Base-by-base conservation (phyloP, 1,140 invertebrate species). In the Chlorops oryzae region DNA sequence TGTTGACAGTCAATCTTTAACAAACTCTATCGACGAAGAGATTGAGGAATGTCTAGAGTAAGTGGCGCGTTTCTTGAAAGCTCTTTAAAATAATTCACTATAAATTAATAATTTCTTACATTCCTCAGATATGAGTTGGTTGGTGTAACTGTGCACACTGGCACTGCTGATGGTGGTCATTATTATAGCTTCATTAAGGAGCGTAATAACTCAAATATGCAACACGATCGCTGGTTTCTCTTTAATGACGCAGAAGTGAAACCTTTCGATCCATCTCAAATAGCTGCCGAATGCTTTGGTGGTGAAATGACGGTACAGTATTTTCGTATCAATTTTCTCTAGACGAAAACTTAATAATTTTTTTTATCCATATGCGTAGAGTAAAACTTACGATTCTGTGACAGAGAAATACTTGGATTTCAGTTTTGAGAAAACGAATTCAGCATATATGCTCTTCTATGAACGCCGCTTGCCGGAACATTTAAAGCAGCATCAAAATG, bases 201-300 rank as follows among this genome's bases (percentile, higher is more conserved):
- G 71, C 77, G 86, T 24, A 84, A 84, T 23, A 78, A 78, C 21
- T 80, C 41, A 24, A 55, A 47, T 17, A 59, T 63, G 20, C 57
- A 61, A 50, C 56, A 65, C 48, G 90, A 95, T 71, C 92, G 92
- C 58, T 95, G 91, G 92, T 88, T 91, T 62, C 75, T 95, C 5
- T 96, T 96, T 69, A 96, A 97, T 70, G 94, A 96, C 75, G 92
- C 93, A 2, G 92, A 96, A 73, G 93, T 97, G 0, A 96, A 96
- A 73, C 85, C 87, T 0, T 97, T 96, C 70, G 93, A 97, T 79
- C 88, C 91, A 0, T 88, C 86, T 59, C 91, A 96, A 72, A 87
- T 97, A 47, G 92, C 91, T 1, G 81, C 89, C 0, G 93, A 96
- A 70, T 96, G 93, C 73, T 97, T 96, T 75, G 94, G 94, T 2